Evolutionary conservation across 2,113 vertebrate species (phyloP).

Genomic region (Alligator sinensis): DNA sequence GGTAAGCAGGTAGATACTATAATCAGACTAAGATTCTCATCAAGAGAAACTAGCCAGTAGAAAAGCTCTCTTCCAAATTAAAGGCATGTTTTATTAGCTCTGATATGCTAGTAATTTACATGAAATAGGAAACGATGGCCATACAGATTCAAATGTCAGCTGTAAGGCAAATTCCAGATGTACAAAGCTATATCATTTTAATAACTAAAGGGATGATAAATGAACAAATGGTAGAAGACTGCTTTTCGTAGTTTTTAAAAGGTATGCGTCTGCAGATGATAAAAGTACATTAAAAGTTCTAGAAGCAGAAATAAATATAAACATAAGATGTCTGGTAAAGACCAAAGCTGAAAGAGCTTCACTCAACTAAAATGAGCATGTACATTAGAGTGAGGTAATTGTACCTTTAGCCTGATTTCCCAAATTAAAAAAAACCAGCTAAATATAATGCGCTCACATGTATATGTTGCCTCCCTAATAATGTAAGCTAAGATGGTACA

Average conservation of each 20-base stretch:
- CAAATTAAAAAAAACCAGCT: not conserved
- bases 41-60: not conserved
- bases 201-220: not conserved
- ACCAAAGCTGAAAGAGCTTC: not conserved
- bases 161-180: not conserved
- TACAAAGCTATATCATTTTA: not conserved
- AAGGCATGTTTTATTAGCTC: not conserved
- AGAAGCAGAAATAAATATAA: not conserved
- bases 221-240: not conserved
- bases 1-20: not conserved
- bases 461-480: not conserved
- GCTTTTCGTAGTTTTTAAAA: slow-evolving; percentile 29
- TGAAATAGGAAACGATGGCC: not conserved
- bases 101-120: not conserved
- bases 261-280: not conserved
- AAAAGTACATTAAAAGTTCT: not conserved
- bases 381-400: not conserved
- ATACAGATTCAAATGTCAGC: not conserved
- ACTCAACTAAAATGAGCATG: not conserved
- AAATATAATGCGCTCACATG: slow-evolving; percentile 8
- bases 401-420: not conserved
- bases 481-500: not conserved
- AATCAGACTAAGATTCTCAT: not conserved
- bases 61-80: not conserved
- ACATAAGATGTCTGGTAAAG: not conserved